Conservation (phyloP, 1,140 invertebrate species). For the Gonioctena quinquepunctata region DNA sequence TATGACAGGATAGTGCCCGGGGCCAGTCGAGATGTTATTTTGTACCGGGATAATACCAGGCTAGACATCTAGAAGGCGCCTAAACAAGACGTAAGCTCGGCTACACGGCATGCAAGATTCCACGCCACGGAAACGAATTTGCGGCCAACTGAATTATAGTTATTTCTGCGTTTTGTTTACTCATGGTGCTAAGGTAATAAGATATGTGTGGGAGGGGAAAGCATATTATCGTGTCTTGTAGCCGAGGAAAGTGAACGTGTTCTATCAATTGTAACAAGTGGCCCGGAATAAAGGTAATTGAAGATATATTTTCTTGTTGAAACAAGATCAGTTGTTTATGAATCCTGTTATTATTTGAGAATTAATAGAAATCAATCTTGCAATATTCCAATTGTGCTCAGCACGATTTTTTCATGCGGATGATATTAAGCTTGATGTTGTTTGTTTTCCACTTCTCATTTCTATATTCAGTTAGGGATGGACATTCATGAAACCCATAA, state of each 20-base stretch:
- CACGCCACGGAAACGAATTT: not conserved
- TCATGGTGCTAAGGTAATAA: conserved; percentile 12
- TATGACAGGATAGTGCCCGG: conserved; percentile 33
- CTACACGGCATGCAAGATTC: not conserved
- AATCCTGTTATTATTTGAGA: no score
- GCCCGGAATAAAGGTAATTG: not conserved
- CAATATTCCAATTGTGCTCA: no score
- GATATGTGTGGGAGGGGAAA: conserved; percentile 1
- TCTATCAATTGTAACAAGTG: not conserved
- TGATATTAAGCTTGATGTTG: no score
- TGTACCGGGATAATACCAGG: conserved; percentile 32
- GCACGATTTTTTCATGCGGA: no score
- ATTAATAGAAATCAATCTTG: no score
- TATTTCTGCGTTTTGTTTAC: conserved; percentile 9
- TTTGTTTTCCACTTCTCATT: no score
- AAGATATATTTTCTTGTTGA: not conserved
- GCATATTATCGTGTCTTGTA: not conserved
- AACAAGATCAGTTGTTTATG: no score
- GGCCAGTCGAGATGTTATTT: conserved; percentile 11
- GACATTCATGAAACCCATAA: no score
- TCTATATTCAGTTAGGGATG: no score
- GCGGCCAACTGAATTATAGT: conserved; percentile 8
- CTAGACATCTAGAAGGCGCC: conserved; percentile 34
- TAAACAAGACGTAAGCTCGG: conserved; percentile 38
- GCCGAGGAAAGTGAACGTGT: not conserved